Evolutionary conservation across 2,888 invertebrate species (phyloP).

Genomic region (Aquatica leii): DNA sequence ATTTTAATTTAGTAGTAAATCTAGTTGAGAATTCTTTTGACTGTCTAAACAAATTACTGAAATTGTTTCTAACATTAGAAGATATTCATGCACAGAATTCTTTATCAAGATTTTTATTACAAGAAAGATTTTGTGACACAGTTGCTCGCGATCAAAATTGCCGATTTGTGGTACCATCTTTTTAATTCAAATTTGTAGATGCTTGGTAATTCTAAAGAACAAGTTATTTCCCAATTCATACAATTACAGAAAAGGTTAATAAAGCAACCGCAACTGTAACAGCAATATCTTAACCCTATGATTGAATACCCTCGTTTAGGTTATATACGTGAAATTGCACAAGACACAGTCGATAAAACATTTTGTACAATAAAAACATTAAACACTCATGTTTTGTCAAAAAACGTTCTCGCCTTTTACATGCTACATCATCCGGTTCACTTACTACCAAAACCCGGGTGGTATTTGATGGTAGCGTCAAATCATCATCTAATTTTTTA

Average conservation of each 20-base stretch:
- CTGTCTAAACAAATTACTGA: not conserved
- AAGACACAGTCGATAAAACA: too few relatives aligned
- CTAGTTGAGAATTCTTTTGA: not conserved
- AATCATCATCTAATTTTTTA: not conserved
- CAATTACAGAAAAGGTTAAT: too few relatives aligned
- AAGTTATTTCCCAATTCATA: too few relatives aligned
- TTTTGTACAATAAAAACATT: not conserved
- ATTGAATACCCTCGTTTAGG: slow-evolving; percentile 5
- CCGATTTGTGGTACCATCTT: slow-evolving; percentile 5
- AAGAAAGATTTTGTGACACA: slow-evolving; percentile 3
- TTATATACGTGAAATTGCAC: not conserved
- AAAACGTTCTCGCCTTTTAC: too few relatives aligned
- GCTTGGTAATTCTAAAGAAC: not conserved
- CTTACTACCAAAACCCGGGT: not conserved
- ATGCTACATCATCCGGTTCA: slow-evolving; percentile 13
- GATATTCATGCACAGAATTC: too few relatives aligned
- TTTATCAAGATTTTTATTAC: not conserved
- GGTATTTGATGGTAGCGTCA: slow-evolving; percentile 9
- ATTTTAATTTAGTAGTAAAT: too few relatives aligned
- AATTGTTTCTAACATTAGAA: slow-evolving; percentile 6
- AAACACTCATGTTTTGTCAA: not conserved
- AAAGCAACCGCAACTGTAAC: not conserved
- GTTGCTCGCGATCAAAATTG: not conserved
- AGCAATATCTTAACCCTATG: slow-evolving; percentile 3
- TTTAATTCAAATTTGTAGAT: too few relatives aligned